Evolutionary conservation across 2,797 vertebrate genomes (phyloP), one percentile per base, ranked within the genome.

Genomic region (Percopsis omiscomaycus): DNA sequence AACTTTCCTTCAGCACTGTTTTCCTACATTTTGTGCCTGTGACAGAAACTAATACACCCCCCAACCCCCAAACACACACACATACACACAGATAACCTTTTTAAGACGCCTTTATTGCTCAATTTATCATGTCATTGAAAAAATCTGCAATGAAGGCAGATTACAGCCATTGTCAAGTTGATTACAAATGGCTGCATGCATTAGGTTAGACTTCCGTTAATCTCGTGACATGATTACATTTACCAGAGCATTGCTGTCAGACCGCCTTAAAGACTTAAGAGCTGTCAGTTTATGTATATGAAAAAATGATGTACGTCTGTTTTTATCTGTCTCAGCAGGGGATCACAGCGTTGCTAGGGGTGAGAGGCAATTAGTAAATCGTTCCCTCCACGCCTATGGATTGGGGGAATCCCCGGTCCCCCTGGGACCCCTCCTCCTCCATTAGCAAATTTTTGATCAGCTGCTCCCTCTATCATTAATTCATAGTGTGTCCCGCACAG

Each of bases 391-490:
- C 53, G 56, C 62, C 65, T 68, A 49, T 68, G 65, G 73, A 68
- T 69, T 11, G 73, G 74, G 85, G 81, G 74, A 87, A 88, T 79
- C 80, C 82, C 76, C 29, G 59, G 16, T 32, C 42, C 66, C 79
- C 74, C 54, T 52, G 85, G 79, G 80, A 78, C 78, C 66, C 70
- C 78, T 76, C 86, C 84, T 80, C 75, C 71, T 85, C 85, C 89
- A 93, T 92, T 93, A 91, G 90, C 86, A 90, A 84, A 90, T 87
- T 91, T 83, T 81, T 86, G 82, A 89, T 90, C 89, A 89, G 85
- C 88, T 90, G 88, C 88, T 83, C 75, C 85, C 85, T 68, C 76
- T 75, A 88, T 92, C 83, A 90, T 89, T 91, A 82, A 91, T 91
- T 91, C 89, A 92, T 89, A 72, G 28, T 22, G 84, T 74, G 75